A percentile compares a stretch with the other conserved stretches of the same genome.
Conservation (phyloP, 2,797 vertebrate species). For the Catharus ustulatus region DNA sequence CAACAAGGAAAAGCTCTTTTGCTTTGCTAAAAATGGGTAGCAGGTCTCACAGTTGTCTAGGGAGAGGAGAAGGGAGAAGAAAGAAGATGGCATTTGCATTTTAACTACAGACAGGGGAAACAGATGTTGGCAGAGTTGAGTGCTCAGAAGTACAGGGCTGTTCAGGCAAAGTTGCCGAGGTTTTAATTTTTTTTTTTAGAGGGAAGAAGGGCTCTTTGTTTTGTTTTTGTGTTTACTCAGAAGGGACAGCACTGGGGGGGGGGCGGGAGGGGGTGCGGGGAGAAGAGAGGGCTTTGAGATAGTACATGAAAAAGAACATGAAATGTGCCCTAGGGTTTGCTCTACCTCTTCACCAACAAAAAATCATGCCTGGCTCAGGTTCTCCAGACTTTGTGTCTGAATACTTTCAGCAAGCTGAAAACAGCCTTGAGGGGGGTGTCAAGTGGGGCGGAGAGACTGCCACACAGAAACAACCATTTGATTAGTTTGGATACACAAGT, state of each 20-base stretch:
- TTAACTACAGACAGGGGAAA: background rate
- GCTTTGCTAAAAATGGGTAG: background rate
- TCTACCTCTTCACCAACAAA: background rate
- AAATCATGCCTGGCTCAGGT: background rate
- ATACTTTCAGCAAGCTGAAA: background rate
- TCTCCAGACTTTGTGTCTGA: background rate
- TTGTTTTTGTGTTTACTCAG: background rate
- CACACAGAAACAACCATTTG: background rate
- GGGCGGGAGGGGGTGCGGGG: rapidly evolving
- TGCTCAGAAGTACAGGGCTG: background rate
- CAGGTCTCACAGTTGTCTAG: background rate
- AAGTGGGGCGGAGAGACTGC: background rate
- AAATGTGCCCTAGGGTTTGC: background rate
- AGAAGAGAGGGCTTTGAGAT: background rate
- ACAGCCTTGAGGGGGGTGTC: background rate
- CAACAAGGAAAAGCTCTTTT: conserved; percentile 8
- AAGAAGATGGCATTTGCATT: background rate
- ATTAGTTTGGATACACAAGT: background rate
- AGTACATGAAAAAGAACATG: background rate
- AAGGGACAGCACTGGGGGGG: background rate
- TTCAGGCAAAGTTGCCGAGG: background rate
- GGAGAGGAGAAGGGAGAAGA: background rate
- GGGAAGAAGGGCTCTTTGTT: background rate
- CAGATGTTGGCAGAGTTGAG: background rate
- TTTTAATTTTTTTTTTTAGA: background rate